Conservation (phyloP, 2,113 vertebrate genomes). For the Phainopepla nitens region DNA sequence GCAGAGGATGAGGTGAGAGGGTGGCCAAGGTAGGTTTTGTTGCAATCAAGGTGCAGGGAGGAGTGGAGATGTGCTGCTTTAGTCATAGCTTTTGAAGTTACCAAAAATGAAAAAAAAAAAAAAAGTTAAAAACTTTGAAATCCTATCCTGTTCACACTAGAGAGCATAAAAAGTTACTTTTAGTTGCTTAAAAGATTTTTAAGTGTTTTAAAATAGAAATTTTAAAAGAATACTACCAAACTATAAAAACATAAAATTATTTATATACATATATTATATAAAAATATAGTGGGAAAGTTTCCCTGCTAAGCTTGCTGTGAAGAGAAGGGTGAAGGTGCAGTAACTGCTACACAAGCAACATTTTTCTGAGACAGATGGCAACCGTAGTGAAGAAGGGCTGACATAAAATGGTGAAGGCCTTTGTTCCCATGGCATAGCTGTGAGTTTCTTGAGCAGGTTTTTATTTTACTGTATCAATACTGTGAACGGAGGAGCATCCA, state of each 20-base stretch:
- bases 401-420: background rate
- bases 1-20: constrained; percentile 11
- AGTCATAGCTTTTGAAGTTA: constrained; percentile 68
- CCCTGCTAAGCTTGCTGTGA: constrained; percentile 67
- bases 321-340: constrained; percentile 64
- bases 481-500: constrained; percentile 67
- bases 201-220: constrained; percentile 70
- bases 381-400: constrained; percentile 9
- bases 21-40: constrained; percentile 33
- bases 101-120: constrained; percentile 58
- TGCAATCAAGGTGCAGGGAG: background rate
- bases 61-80: constrained; percentile 62
- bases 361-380: constrained; percentile 50
- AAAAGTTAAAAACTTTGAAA: constrained; percentile 33
- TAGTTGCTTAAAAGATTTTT: constrained; percentile 69
- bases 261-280: constrained; percentile 72
- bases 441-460: constrained; percentile 29
- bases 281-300: constrained; percentile 67
- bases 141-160: constrained; percentile 61
- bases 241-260: constrained; percentile 66
- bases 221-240: constrained; percentile 73
- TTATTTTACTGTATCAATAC: constrained; percentile 61
- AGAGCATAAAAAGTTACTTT: constrained; percentile 67
- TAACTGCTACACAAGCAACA: constrained; percentile 53
- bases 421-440: background rate